Conservation (phyloP, 2,113 vertebrate species). For the Larimichthys polyactis region DNA sequence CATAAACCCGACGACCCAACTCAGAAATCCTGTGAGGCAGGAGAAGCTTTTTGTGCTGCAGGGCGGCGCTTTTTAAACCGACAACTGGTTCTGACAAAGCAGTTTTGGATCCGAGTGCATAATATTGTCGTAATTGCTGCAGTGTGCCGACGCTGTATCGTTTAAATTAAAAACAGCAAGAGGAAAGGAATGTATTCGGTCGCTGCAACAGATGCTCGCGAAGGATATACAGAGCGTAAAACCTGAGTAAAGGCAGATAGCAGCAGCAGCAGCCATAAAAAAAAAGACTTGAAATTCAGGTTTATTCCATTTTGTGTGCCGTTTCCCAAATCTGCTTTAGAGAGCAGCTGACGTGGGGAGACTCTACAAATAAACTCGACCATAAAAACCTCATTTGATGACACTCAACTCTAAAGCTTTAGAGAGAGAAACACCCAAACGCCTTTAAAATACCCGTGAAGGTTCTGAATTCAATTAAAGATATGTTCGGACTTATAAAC, state of each 20-base stretch:
- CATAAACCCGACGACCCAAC: constrained; percentile 7
- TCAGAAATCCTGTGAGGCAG: constrained; percentile 33
- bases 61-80: background rate
- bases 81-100: background rate
- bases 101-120: background rate
- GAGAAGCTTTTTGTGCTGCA: background rate
- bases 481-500: background rate
- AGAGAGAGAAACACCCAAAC: background rate
- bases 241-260: no score
- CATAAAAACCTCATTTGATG: no score
- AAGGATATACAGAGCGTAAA: background rate
- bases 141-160: background rate
- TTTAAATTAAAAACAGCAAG: no score
- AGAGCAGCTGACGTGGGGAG: background rate
- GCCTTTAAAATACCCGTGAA: background rate
- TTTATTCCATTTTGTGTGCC: background rate
- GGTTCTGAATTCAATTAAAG: background rate
- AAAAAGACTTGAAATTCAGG: background rate
- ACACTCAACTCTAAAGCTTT: no score
- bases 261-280: background rate
- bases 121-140: background rate
- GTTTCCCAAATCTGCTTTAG: background rate
- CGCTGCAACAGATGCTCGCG: background rate
- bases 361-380: background rate
- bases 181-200: background rate